phyloP scores from a whole-genome alignment of 2,888 invertebrate genomes.

The Xestia ashworthii region DNA sequence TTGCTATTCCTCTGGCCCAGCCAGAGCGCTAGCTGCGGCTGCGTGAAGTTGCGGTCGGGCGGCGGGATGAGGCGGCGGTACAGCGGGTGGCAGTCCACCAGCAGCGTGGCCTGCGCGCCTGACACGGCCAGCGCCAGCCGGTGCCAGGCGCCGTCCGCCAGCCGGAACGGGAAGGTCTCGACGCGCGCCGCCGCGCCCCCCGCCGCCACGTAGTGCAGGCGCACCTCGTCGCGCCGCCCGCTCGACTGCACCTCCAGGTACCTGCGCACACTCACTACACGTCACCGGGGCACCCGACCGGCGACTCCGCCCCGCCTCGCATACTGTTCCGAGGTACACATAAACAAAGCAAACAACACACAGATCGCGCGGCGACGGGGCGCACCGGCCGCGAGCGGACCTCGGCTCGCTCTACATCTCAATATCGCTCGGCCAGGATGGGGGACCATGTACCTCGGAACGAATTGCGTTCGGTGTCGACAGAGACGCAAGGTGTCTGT shows the following conservation, averaged over 20 bases:
- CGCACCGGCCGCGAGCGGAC: constrained; percentile 83
- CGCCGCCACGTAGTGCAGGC: constrained; percentile 95
- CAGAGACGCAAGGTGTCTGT: constrained; percentile 80
- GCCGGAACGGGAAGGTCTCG: constrained; percentile 96
- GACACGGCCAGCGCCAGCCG: constrained; percentile 96
- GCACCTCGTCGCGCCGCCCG: constrained; percentile 96
- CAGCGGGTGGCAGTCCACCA: constrained; percentile 96
- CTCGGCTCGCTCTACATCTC: constrained; percentile 90
- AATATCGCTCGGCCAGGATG: constrained; percentile 90
- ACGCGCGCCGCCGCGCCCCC: constrained; percentile 92
- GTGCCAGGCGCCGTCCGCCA: constrained; percentile 97
- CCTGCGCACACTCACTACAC: constrained; percentile 88
- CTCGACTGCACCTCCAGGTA: constrained; percentile 98
- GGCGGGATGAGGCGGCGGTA: constrained; percentile 95
- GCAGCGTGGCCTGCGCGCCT: constrained; percentile 95
- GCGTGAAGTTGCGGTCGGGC: constrained; percentile 94
- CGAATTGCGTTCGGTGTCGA: constrained; percentile 87
- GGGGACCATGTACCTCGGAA: constrained; percentile 92
- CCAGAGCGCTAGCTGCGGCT: constrained; percentile 94
- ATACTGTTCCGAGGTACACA: constrained; percentile 91
- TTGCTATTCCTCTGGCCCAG: constrained; percentile 96
- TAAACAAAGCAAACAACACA: constrained; percentile 89
- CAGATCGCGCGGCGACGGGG: constrained; percentile 81
- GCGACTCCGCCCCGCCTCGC: constrained; percentile 79
- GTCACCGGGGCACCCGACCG: constrained; percentile 70